Evolutionary conservation across 2,797 vertebrate genomes (phyloP), one percentile per base, ranked within the genome.

Genomic region (Hylomyscus alleni): DNA sequence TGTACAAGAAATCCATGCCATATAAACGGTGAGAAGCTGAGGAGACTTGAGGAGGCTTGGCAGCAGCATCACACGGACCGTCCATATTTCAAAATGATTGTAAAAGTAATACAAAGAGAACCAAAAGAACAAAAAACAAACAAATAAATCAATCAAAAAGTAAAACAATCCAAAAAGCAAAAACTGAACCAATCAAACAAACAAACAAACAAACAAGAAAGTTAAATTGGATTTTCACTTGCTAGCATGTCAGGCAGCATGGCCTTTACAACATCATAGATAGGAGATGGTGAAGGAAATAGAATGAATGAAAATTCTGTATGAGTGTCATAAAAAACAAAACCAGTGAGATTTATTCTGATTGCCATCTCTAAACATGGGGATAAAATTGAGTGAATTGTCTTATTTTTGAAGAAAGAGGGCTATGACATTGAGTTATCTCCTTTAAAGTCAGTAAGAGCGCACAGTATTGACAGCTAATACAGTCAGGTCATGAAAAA

Each of bases 361-460:
- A 17, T 29, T 72, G 13, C 6, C 47, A 40, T 13, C 3, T 54
- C 15, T 69, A 3, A 34, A 69, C 86, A 54, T 69, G 20, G 4
- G 7, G 92, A 29, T 54, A 82, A 86, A 96, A 90, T 88, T 62
- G 86, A 96, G 31, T 47, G 65, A 78, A 44, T 4, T 2, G 12
- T 3, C 52, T 65, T 67, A 62, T 65, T 91, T 47, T 83, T 37
- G 47, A 94, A 67, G 67, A 72, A 56, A 54, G 15, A 80, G 11
- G 26, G n/a, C 19, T n/a, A 20, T 31, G 11, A 37, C 89, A 80
- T 62, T 20, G 19, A 94, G 52, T 22, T 78, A 11, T 75, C 47
- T 31, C 20, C 81, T 93, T 94, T 81, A 80, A 96, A 83, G 10
- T 89, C 37, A 93, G 4, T 34, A n/a, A 86, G 90, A 65, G n/a